Evolutionary conservation across 2,797 vertebrate species (phyloP), one percentile per base, ranked within the genome.

Genomic region (Poecilia wingei): DNA sequence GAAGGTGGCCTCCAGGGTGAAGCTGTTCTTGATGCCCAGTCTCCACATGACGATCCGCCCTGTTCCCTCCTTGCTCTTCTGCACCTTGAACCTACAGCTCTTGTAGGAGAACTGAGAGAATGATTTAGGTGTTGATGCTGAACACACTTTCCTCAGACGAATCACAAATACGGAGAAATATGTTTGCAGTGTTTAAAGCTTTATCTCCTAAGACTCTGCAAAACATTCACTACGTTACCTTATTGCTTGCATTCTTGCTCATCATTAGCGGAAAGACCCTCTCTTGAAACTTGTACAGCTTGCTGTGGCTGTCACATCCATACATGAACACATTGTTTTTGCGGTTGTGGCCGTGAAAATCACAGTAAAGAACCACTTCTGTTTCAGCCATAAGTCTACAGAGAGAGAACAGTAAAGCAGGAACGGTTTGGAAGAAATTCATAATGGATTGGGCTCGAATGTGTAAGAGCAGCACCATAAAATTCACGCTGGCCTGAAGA

Each of bases 291-390:
- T 94, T 93, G 1, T 72, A 79, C 0, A 61, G 0, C 79, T 88
- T 72, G 0, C 74, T 25, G 0, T 75, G 69, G 25, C 87, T 94
- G 25, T 93, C 95, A 1, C 98, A 99, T 53, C 98, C 98, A 0
- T 99, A 99, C 96, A 99, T 96, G 90, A 99, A 99, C 73, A 97
- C 95, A 0, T 99, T 98, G 93, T 96, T 97, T 93, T 98, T 99
- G 46, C 97, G 95, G 86, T 96, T 99, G 94, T 99, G 98, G 9
- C 98, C 98, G 0, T 99, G 98, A 91, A 99, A 96, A 80, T 99
- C 97, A 1, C 98, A 99, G 77, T 98, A 99, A 49, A 98, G 91
- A 82, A 97, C 86, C 22, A 99, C 95, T 49, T 98, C 97, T 78
- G 84, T 95, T 91, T 98, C 96, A 0, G 92, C 91, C 87, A 97